Percentiles rank a stretch among this genome's conserved stretches.
phyloP scores from a whole-genome alignment of 2,113 vertebrate genomes.

The Anhinga rufa region DNA sequence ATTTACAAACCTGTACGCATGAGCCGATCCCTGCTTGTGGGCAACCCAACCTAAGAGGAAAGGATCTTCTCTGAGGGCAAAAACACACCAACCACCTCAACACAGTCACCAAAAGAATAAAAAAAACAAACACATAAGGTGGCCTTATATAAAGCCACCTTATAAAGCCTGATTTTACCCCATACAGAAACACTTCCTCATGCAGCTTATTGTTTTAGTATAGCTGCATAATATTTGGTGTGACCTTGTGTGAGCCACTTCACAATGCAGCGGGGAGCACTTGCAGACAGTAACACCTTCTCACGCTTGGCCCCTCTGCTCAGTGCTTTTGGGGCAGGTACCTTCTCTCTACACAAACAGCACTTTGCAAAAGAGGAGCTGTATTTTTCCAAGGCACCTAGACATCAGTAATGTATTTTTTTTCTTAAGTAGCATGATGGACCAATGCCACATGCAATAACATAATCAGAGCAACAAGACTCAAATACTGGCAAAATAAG shows the following conservation, averaged over 20 bases:
- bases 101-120: neutral
- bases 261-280: neutral
- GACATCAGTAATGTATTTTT: neutral
- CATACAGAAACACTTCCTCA: neutral
- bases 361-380: neutral
- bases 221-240: neutral
- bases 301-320: neutral
- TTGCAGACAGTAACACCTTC: neutral
- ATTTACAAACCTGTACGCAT: neutral
- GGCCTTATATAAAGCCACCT: too few relatives aligned
- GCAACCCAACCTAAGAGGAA: neutral
- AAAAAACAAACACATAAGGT: neutral
- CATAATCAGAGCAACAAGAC: neutral
- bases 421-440: neutral
- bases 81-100: neutral
- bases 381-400: neutral
- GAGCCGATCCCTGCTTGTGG: neutral
- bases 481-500: constrained; percentile 11
- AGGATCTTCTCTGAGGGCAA: neutral
- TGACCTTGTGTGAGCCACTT: neutral
- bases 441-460: constrained; percentile 8
- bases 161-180: neutral
- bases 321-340: neutral
- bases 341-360: neutral
- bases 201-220: neutral